Percentiles rank a stretch among this genome's conserved stretches.
phyloP scores from a whole-genome alignment of 2,888 invertebrate species.

The Leistus spinibarbis region DNA sequence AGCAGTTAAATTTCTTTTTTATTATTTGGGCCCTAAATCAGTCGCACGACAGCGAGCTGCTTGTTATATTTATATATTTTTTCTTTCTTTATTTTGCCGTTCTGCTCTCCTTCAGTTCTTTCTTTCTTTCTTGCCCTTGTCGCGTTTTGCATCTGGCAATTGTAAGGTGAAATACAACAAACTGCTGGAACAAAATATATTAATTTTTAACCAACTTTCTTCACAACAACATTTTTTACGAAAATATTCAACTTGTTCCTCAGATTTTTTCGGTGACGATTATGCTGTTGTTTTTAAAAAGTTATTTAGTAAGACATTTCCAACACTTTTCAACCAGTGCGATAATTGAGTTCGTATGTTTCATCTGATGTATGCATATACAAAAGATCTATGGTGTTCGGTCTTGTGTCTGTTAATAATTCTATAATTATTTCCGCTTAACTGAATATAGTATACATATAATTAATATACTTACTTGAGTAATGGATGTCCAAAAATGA shows the following conservation, averaged over 20 bases:
- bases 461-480: too few species aligned
- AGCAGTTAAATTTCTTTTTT: conserved; percentile 11
- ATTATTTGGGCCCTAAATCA: conserved; percentile 6
- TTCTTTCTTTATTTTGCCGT: neutral
- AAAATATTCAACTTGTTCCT: neutral
- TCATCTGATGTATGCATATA: too few species aligned
- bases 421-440: too few species aligned
- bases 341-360: too few species aligned
- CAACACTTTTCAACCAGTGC: too few species aligned
- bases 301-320: too few species aligned
- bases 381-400: too few species aligned
- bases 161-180: neutral
- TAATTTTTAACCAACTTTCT: neutral
- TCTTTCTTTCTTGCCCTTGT: neutral
- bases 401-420: too few species aligned
- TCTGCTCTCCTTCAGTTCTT: neutral
- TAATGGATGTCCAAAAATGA: too few species aligned
- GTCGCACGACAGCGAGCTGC: conserved; percentile 4
- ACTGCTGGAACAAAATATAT: neutral
- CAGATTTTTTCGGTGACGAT: neutral
- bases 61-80: conserved; percentile 2
- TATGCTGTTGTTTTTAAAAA: too few species aligned
- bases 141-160: conserved; percentile 1
- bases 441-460: too few species aligned
- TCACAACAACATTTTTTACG: neutral